Percentiles rank a stretch among this genome's conserved stretches.
Evolutionary conservation across 1,140 invertebrate genomes (phyloP).

Genomic region (Antheraea mylitta): DNA sequence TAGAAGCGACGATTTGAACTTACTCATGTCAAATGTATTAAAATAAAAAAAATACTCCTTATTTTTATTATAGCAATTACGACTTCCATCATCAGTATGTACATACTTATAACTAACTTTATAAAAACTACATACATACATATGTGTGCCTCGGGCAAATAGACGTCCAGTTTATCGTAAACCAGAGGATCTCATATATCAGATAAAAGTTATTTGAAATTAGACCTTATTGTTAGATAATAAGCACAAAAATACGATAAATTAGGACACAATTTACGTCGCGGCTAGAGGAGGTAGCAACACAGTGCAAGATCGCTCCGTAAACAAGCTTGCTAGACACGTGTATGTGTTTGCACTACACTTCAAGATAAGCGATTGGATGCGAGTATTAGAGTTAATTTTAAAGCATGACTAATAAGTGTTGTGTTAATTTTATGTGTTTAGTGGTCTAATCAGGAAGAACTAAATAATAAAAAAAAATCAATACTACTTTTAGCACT

Average conservation of each 20-base stretch:
- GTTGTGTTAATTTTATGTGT: too few relatives aligned
- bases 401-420: too few relatives aligned
- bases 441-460: too few relatives aligned
- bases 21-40: background rate
- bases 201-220: background rate
- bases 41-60: background rate
- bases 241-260: background rate
- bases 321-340: conserved; percentile 49
- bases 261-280: background rate
- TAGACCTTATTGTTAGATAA: background rate
- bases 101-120: conserved; percentile 8
- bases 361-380: background rate
- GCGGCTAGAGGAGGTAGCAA: conserved; percentile 20
- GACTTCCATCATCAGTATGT: background rate
- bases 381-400: too few relatives aligned
- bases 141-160: conserved; percentile 8
- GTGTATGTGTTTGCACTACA: conserved; percentile 24
- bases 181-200: background rate
- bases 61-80: conserved; percentile 10
- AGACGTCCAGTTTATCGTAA: background rate
- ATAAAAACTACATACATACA: conserved; percentile 7
- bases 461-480: too few relatives aligned
- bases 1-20: background rate
- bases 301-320: conserved; percentile 48
- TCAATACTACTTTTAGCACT: too few relatives aligned